A percentile compares a stretch with the other conserved stretches of the same genome.
Evolutionary conservation across 1,140 invertebrate species (phyloP).

Genomic region (Magallana gigas): DNA sequence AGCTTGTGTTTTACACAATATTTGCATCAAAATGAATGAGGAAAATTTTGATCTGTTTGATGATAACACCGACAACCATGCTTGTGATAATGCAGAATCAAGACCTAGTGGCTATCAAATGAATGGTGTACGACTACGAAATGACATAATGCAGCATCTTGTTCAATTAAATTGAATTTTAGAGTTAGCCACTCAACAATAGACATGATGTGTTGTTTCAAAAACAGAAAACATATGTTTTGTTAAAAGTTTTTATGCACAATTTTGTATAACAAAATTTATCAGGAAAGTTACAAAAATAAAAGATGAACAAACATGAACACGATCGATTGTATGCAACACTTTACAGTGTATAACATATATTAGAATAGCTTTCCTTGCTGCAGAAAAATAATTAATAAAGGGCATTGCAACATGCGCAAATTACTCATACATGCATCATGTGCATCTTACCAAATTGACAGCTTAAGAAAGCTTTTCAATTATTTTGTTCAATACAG

Average conservation of each 20-base stretch:
- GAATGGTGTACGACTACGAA: constrained; percentile 33
- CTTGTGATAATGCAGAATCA: not conserved
- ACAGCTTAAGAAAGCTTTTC: constrained; percentile 1
- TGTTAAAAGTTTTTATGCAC: not conserved
- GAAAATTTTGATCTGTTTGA: not conserved
- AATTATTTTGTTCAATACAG: not conserved
- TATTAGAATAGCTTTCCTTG: not conserved
- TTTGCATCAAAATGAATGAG: not conserved
- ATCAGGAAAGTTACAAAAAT: not conserved
- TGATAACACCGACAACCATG: not conserved
- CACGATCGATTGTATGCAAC: not conserved
- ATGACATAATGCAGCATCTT: constrained; percentile 28
- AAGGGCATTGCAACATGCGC: not conserved
- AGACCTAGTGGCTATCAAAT: constrained; percentile 14
- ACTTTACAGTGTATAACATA: not conserved
- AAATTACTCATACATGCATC: not conserved
- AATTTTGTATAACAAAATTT: not conserved
- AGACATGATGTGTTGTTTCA: not conserved
- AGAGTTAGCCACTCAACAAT: not conserved
- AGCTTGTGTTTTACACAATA: constrained; percentile 40
- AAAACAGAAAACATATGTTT: not conserved
- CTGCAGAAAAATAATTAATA: not conserved
- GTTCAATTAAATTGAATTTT: not conserved
- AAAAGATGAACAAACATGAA: not conserved
- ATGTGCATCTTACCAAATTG: not conserved